Evolutionary conservation across 2,888 invertebrate genomes (phyloP).

Genomic region (Agrilus mali): DNA sequence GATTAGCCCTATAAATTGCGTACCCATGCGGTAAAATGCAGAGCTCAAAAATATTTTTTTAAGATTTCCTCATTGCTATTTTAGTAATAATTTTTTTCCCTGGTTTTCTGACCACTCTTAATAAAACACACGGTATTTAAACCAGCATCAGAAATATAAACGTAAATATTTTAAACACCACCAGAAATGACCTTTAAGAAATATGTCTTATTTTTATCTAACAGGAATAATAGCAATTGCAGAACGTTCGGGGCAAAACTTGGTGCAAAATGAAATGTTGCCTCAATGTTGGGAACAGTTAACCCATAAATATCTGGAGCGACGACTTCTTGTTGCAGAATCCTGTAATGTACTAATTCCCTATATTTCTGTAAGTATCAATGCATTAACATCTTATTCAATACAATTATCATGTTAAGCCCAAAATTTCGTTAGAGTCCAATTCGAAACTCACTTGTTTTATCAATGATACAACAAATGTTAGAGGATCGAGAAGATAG

Average conservation of each 20-base stretch:
- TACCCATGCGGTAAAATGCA: no score
- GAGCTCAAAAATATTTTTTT: no score
- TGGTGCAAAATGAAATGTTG: constrained; percentile 53
- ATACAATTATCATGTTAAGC: background rate
- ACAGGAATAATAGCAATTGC: constrained; percentile 36
- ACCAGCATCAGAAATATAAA: no score
- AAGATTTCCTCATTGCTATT: no score
- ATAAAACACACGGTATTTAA: no score
- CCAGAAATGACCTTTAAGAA: no score
- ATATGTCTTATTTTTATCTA: background rate
- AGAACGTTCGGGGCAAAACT: constrained; percentile 33
- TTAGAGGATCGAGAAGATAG: constrained; percentile 51
- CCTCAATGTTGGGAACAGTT: constrained; percentile 65
- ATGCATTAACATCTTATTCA: background rate
- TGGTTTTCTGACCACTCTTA: no score
- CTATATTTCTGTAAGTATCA: constrained; percentile 43
- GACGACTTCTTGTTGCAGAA: constrained; percentile 53
- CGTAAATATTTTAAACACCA: no score
- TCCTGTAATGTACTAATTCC: constrained; percentile 53
- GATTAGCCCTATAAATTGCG: no score
- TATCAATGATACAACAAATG: constrained; percentile 63
- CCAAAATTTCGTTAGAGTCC: constrained; percentile 33
- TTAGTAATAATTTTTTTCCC: no score
- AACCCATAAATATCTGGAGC: constrained; percentile 51
- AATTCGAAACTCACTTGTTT: constrained; percentile 51